Percentiles rank a stretch among this genome's conserved stretches.
Evolutionary conservation across 1,140 invertebrate genomes (phyloP).

Genomic region (Pygmarrhopalites habei): DNA sequence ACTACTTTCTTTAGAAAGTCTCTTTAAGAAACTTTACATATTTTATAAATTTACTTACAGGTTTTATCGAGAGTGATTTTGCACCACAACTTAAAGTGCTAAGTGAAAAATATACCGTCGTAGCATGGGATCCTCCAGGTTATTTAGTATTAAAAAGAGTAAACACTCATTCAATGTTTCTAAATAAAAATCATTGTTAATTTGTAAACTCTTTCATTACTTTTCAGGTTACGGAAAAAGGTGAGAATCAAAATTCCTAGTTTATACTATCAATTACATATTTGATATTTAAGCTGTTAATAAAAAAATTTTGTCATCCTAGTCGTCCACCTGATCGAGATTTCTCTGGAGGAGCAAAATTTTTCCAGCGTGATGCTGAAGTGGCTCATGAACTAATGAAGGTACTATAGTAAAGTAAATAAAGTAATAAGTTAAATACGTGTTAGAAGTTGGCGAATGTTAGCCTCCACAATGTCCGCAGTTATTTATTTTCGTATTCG

Average conservation of each 20-base stretch:
- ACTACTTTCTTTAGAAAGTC: background rate
- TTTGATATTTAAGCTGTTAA: conserved; percentile 52
- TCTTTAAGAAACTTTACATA: background rate
- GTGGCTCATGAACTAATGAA: conserved; percentile 64
- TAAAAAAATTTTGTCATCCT: too few relatives aligned
- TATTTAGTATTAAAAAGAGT: too few relatives aligned
- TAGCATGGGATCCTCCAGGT: conserved; percentile 79
- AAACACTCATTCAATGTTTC: too few relatives aligned
- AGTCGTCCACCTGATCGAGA: conserved; percentile 67
- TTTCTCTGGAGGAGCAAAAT: conserved; percentile 55
- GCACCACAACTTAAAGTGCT: conserved; percentile 68
- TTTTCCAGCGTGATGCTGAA: conserved; percentile 67
- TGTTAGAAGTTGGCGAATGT: background rate
- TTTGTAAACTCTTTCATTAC: background rate
- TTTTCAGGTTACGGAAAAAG: background rate
- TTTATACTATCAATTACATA: too few relatives aligned
- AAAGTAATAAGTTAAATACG: background rate
- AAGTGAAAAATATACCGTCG: conserved; percentile 60
- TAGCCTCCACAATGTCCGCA: background rate
- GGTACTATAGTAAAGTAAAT: conserved; percentile 44
- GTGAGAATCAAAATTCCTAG: too few relatives aligned
- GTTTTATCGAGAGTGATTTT: conserved; percentile 70
- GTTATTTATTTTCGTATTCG: background rate
- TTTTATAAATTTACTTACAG: conserved; percentile 46
- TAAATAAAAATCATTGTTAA: background rate